Evolutionary conservation across 1,140 invertebrate species (phyloP).

Genomic region (Monomorium pharaonis): DNA sequence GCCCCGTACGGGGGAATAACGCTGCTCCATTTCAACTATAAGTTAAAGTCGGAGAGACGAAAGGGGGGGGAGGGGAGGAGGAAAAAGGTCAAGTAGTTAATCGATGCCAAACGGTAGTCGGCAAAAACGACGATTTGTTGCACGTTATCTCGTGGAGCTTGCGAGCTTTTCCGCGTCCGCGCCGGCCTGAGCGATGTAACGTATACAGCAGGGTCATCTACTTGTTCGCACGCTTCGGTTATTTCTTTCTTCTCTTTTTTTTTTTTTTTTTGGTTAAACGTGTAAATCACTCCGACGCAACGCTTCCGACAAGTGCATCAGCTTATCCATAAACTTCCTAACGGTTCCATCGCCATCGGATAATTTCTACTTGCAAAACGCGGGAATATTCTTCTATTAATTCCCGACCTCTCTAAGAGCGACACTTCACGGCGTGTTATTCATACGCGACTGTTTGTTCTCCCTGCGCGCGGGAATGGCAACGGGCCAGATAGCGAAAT

Average conservation of each 20-base stretch:
- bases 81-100: background rate
- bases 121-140: conserved; percentile 36
- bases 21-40: background rate
- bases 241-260: background rate
- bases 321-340: background rate
- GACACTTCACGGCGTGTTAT: background rate
- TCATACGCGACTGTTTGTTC: conserved; percentile 38
- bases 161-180: background rate
- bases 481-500: conserved; percentile 33
- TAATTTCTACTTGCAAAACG: background rate
- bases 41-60: background rate
- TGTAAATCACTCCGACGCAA: background rate
- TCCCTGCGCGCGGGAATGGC: conserved; percentile 27
- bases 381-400: conserved; percentile 21
- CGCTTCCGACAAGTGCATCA: background rate
- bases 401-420: background rate
- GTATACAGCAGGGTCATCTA: background rate
- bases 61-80: background rate
- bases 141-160: background rate
- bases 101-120: conserved; percentile 21
- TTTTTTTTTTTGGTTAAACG: background rate
- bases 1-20: background rate
- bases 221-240: background rate
- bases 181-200: background rate
- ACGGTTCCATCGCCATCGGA: background rate